Percentiles rank a stretch among this genome's conserved stretches.
These are phyloP conservation scores for Rhagophthalmus giganteus DNA, from an alignment of 2,888 invertebrate genomes.

Conservation along the genomic window DNA sequence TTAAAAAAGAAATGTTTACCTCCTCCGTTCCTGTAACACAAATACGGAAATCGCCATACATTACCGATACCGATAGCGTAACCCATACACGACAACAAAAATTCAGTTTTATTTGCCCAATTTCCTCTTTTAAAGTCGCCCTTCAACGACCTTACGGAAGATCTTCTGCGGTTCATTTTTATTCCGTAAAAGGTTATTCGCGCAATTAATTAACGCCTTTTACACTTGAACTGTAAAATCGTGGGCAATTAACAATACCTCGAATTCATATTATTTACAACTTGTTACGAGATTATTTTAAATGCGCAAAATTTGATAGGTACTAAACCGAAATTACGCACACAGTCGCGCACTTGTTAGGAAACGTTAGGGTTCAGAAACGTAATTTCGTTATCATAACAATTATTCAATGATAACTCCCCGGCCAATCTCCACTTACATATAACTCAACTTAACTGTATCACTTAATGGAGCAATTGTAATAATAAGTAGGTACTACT, in stretches of 20 bases:
- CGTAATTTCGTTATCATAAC: conserved; percentile 20
- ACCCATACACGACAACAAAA: conserved; percentile 78
- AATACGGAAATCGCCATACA: conserved; percentile 84
- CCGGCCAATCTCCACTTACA: conserved; percentile 17
- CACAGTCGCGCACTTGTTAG: too few relatives aligned
- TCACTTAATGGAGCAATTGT: conserved; percentile 20
- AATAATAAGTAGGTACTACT: conserved; percentile 5
- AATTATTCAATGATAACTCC: conserved; percentile 26
- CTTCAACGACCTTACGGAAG: conserved; percentile 15
- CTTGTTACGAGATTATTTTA: too few relatives aligned
- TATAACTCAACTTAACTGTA: conserved; percentile 12
- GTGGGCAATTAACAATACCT: not conserved
- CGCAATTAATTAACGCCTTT: too few relatives aligned
- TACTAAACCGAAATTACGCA: too few relatives aligned
- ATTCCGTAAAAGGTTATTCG: too few relatives aligned
- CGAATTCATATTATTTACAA: too few relatives aligned
- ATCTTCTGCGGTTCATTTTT: conserved; percentile 20
- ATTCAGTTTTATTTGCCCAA: conserved; percentile 77
- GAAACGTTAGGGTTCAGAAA: conserved; percentile 15
- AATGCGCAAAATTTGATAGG: not conserved
- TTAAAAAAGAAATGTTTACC: too few relatives aligned
- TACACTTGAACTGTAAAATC: not conserved
- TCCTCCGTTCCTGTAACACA: conserved; percentile 85
- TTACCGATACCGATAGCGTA: conserved; percentile 86
- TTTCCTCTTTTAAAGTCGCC: conserved; percentile 59